phyloP scores from a whole-genome alignment of 1,140 invertebrate genomes.

The Drosophila lowei region DNA sequence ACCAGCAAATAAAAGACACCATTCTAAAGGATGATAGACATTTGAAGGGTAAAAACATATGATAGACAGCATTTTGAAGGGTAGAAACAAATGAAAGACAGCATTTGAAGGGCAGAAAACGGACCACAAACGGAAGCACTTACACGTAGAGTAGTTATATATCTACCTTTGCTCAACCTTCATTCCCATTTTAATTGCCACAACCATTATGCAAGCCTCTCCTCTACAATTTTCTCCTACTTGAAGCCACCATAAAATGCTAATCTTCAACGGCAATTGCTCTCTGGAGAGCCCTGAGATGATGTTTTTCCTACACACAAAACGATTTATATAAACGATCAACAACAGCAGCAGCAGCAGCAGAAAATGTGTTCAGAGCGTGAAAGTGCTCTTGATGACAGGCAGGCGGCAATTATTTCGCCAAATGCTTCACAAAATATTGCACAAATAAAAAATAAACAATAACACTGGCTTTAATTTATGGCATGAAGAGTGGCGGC shows the following conservation, averaged over 20 bases:
- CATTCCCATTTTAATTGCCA: slow-evolving; percentile 26
- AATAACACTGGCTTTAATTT: slow-evolving; percentile 30
- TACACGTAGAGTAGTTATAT: not conserved
- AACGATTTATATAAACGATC: slow-evolving; percentile 51
- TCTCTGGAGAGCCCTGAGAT: slow-evolving; percentile 15
- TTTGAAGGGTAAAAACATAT: not conserved
- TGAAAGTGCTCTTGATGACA: slow-evolving; percentile 22
- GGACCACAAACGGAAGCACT: not conserved
- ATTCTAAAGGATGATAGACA: slow-evolving; percentile 9
- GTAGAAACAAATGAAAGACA: too few species aligned
- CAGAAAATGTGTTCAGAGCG: too few species aligned
- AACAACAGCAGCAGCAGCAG: slow-evolving; percentile 13
- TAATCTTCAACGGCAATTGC: slow-evolving; percentile 40
- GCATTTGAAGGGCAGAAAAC: too few species aligned
- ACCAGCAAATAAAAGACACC: slow-evolving; percentile 1
- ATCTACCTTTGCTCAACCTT: slow-evolving; percentile 2
- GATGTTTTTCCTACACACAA: slow-evolving; percentile 34
- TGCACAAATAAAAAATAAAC: slow-evolving; percentile 12
- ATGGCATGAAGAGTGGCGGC: slow-evolving; percentile 16
- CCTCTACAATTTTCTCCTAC: not conserved
- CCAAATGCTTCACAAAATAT: slow-evolving; percentile 16
- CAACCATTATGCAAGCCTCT: slow-evolving; percentile 9
- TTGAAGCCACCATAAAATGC: slow-evolving; percentile 10
- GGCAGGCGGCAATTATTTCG: slow-evolving; percentile 7
- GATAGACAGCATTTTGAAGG: too few species aligned